These are phyloP conservation scores for Lithodes maja DNA, from an alignment of 2,888 invertebrate genomes.

Conservation along the genomic window DNA sequence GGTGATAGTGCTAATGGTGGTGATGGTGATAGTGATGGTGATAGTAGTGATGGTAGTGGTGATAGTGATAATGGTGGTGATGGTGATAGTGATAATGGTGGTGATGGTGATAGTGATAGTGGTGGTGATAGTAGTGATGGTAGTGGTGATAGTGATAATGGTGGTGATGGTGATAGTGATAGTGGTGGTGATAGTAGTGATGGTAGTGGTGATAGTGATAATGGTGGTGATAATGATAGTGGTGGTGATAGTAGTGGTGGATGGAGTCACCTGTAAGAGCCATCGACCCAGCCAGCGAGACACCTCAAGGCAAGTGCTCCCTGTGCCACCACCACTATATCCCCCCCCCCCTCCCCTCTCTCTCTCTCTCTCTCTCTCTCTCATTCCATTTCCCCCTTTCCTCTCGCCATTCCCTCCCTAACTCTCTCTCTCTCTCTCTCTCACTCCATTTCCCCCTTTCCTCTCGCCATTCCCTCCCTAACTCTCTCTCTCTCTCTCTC, in stretches of 20 bases:
- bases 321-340: background rate
- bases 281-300: background rate
- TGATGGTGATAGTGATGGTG: background rate
- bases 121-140: background rate
- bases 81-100: background rate
- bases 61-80: background rate
- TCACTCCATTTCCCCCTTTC: too few species aligned
- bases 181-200: background rate
- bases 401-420: background rate
- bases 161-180: background rate
- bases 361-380: constrained; percentile 25
- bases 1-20: background rate
- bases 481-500: background rate
- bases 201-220: background rate
- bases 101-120: background rate
- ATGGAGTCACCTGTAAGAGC: background rate
- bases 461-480: constrained; percentile 1
- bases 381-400: constrained; percentile 1
- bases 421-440: background rate
- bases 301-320: background rate
- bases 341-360: background rate
- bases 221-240: constrained; percentile 15
- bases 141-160: background rate
- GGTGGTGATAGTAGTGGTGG: constrained; percentile 7
- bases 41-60: background rate